Evolutionary conservation across 2,888 invertebrate species (phyloP), one percentile per base, ranked within the genome.

Genomic region (Andrena chrysosceles): DNA sequence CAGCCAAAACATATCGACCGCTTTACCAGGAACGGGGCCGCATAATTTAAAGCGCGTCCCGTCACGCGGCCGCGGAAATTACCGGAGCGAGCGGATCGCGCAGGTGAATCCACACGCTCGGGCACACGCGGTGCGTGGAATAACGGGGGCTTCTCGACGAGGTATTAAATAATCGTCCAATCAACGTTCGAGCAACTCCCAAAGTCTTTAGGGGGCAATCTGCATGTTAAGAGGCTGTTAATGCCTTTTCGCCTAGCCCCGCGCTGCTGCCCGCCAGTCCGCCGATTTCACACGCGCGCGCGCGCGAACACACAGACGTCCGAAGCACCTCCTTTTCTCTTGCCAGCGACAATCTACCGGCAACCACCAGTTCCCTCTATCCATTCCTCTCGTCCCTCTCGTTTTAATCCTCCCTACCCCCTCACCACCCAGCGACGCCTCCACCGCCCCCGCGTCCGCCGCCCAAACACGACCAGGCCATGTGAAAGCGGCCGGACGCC

Each of bases 141-240:
- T 83, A 87, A 87, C 81, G 83, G 80, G 78, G 85, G 70, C 77
- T 70, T 80, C 85, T 69, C 87, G 82, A 82, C 85, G 83, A 85
- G 89, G 91, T 90, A 93, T 93, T 93, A 92, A 92, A 93, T 93
- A 93, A 93, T 93, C 91, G 92, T 90, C 92, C 93, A 91, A 93
- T 92, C 92, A 92, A 91, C 92, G 90, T 91, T 91, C 92, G 90
- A 87, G 89, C 89, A 92, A 92, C 91, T 92, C 80, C 89, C 90
- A 89, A 93, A 93, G 92, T 91, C 91, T 91, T 92, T 91, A 91
- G 89, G 90, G 89, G 89, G 91, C 92, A 93, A 93, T 94, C 92
- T 93, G 92, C 93, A 94, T 93, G 92, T 92, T 93, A 93, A 93
- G 92, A 93, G 93, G 92, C 91, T 90, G 91, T 92, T 93, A 93